Conservation (phyloP, 2,888 invertebrate species). For the Drosophila emarginata region DNA sequence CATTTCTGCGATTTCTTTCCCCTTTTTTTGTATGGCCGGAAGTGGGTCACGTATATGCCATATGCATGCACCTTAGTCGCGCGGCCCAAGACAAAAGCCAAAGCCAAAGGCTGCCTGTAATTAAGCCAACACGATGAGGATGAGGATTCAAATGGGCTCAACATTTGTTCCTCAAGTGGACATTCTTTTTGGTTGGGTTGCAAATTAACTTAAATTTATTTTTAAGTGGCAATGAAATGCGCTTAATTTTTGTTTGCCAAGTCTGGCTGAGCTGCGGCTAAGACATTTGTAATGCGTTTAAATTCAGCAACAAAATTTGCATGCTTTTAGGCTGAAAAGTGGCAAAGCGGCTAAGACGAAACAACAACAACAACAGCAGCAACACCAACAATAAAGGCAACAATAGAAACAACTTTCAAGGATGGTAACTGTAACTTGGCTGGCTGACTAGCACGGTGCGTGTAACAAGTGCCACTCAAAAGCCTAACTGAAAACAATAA, state of each 20-base stretch:
- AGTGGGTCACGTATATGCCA: slow-evolving; percentile 72
- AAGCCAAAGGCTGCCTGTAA: slow-evolving; percentile 50
- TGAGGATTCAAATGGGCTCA: slow-evolving; percentile 54
- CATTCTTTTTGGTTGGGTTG: neutral
- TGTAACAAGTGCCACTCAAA: slow-evolving; percentile 69
- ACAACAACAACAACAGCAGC: slow-evolving; percentile 20
- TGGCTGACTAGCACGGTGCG: slow-evolving; percentile 32
- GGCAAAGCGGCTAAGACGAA: neutral
- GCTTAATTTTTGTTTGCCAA: slow-evolving; percentile 41
- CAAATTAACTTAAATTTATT: slow-evolving; percentile 51
- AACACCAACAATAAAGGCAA: too few species aligned
- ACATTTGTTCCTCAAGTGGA: slow-evolving; percentile 62
- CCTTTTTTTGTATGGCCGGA: slow-evolving; percentile 62
- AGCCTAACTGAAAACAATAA: slow-evolving; percentile 43
- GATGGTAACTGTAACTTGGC: slow-evolving; percentile 20
- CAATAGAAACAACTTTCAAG: slow-evolving; percentile 4
- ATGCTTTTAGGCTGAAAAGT: slow-evolving; percentile 45
- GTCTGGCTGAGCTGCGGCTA: slow-evolving; percentile 32
- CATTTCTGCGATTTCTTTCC: slow-evolving; percentile 45
- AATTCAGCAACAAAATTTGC: slow-evolving; percentile 41
- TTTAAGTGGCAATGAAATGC: slow-evolving; percentile 8
- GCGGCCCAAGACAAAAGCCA: slow-evolving; percentile 60
- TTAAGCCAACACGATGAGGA: slow-evolving; percentile 50
- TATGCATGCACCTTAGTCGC: slow-evolving; percentile 37
- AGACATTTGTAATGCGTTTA: slow-evolving; percentile 57